Evolutionary conservation across 2,797 vertebrate species (phyloP).

Genomic region (Esox masquinongy): DNA sequence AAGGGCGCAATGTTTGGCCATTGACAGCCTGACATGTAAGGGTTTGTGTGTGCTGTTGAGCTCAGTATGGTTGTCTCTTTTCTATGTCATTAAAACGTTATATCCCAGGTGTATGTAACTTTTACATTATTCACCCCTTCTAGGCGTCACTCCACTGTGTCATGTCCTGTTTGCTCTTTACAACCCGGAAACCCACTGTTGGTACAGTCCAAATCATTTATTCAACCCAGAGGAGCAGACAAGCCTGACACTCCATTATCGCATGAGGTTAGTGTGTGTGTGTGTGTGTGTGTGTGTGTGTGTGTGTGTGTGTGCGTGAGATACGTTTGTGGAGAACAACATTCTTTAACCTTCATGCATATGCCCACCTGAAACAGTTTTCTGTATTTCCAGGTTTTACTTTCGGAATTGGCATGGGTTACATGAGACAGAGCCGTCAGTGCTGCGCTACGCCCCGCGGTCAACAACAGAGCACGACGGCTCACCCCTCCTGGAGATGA

Average conservation of each 20-base stretch:
- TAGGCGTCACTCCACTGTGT: slow-evolving; percentile 88
- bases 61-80: not conserved
- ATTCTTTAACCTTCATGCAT: not conserved
- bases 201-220: slow-evolving; percentile 88
- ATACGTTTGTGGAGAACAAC: not conserved
- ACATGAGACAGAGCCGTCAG: slow-evolving; percentile 70
- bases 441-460: slow-evolving; percentile 70
- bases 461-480: slow-evolving; percentile 53
- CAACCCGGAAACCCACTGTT: slow-evolving; percentile 71
- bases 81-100: not conserved
- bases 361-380: not conserved
- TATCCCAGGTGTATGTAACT: not conserved
- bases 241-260: slow-evolving; percentile 74
- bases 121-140: not conserved
- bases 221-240: slow-evolving; percentile 69
- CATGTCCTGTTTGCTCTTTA: slow-evolving; percentile 86
- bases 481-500: slow-evolving; percentile 78
- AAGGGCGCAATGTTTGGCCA: not conserved
- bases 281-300: not conserved
- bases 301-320: not conserved
- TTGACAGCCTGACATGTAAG: not conserved
- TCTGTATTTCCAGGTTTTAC: slow-evolving; percentile 75
- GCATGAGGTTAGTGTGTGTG: slow-evolving; percentile 84
- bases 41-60: not conserved
- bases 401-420: slow-evolving; percentile 92